phyloP scores from a whole-genome alignment of 1,140 invertebrate genomes.

The Oppia nitens region DNA sequence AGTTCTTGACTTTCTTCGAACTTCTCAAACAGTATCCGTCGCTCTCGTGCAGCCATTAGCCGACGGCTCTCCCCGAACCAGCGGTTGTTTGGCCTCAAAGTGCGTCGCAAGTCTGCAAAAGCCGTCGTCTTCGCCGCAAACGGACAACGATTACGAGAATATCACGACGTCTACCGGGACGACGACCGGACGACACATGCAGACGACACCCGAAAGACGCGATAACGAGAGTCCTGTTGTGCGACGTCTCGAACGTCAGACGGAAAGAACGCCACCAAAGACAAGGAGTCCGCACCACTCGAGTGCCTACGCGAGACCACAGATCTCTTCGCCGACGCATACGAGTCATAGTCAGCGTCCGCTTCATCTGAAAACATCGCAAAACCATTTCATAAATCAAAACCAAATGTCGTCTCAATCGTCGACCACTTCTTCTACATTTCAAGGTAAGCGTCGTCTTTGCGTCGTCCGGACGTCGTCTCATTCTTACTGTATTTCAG shows the following conservation, averaged over 20 bases:
- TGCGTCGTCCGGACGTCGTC: neutral
- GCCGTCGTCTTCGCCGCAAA: no score
- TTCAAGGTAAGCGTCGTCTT: constrained; percentile 4
- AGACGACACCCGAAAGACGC: no score
- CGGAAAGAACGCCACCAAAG: no score
- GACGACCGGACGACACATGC: no score
- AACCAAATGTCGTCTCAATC: neutral
- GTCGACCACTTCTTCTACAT: constrained; percentile 2
- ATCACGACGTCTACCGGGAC: no score
- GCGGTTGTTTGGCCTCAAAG: neutral
- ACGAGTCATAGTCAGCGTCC: neutral
- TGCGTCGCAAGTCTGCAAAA: no score
- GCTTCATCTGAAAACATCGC: neutral
- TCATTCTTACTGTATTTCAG: neutral
- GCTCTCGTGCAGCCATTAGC: constrained; percentile 58
- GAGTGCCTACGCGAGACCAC: no score
- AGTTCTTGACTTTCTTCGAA: constrained; percentile 82
- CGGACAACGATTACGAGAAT: no score
- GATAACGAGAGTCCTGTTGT: no score
- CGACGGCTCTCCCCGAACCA: constrained; percentile 47
- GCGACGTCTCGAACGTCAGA: no score
- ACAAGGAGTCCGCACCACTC: no score
- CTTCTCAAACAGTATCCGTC: constrained; percentile 63
- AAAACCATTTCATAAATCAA: neutral
- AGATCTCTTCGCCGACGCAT: neutral